Evolutionary conservation across 2,888 invertebrate species (phyloP), one percentile per base, ranked within the genome.

Genomic region (Choreutis nemorana): DNA sequence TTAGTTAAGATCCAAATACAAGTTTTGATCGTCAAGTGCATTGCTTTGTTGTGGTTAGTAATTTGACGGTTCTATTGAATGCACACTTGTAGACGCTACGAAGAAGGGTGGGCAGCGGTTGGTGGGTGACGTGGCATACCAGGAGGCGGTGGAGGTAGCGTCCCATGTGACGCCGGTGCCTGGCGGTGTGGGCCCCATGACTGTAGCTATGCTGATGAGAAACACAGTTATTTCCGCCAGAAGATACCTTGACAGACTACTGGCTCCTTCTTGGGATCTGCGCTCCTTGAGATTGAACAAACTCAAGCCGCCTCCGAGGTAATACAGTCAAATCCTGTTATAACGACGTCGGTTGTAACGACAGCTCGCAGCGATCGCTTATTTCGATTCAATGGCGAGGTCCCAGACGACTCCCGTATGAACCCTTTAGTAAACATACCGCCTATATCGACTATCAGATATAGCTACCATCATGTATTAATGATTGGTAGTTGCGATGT

Each of bases 161-260:
- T 87, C 91, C 1, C 87, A 86, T 70, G 91, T 97, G 50, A 97
- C 97, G 13, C 97, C 97, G 3, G 97, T 97, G 28, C 94, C 95
- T 7, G 92, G 93, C 31, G 99, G 99, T 37, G 98, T 99, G 35
- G 99, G 99, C 1, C 99, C 98, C 9, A 97, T 99, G 97, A 99
- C 99, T 0, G 99, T 97, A 39, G 96, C 97, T 11, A 97, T 97
- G 96, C 75, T 95, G 16, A 94, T 97, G 93, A 86, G 87, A 47
- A 99, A 99, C 73, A 97, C 97, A 0, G 90, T 96, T 18, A 81
- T 88, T 40, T 89, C 94, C 28, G 95, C 96, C 5, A 75, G 85
- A 44, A 80, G 83, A 27, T 79, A 84, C 29, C 83, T 84, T 8
- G 70, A 82, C 14, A 81, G 78, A 14, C 47, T 86, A 12, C 52